Evolutionary conservation across 2,113 vertebrate species (phyloP).

Genomic region (Chaetops frenatus): DNA sequence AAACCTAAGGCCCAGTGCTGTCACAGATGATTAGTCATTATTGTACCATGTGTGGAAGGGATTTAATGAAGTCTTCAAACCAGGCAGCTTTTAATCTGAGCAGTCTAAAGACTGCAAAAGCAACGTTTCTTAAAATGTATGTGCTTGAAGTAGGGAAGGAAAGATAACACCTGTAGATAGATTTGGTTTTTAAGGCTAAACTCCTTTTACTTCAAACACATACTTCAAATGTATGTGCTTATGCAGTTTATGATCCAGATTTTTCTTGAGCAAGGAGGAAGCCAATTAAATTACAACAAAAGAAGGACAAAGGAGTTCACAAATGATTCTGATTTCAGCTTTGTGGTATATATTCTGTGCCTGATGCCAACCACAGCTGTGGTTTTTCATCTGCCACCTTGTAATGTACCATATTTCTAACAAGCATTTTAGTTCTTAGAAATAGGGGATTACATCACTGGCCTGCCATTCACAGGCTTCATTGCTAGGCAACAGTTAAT

Average conservation of each 20-base stretch:
- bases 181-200: background rate
- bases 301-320: background rate
- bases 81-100: background rate
- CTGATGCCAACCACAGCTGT: background rate
- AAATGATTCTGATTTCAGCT: background rate
- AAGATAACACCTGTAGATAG: background rate
- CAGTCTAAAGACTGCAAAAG: background rate
- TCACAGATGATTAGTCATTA: background rate
- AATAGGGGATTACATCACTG: background rate
- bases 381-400: background rate
- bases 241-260: background rate
- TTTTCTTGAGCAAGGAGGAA: background rate
- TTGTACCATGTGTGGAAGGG: background rate
- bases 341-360: background rate
- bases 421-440: background rate
- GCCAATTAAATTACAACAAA: background rate
- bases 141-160: background rate
- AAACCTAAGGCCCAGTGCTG: background rate
- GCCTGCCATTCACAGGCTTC: background rate
- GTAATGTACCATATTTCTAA: background rate
- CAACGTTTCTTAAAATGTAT: background rate
- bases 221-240: background rate
- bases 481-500: conserved; percentile 38
- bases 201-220: background rate
- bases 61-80: background rate